Evolutionary conservation across 2,797 vertebrate species (phyloP).

Genomic region (Eulemur rubriventer): DNA sequence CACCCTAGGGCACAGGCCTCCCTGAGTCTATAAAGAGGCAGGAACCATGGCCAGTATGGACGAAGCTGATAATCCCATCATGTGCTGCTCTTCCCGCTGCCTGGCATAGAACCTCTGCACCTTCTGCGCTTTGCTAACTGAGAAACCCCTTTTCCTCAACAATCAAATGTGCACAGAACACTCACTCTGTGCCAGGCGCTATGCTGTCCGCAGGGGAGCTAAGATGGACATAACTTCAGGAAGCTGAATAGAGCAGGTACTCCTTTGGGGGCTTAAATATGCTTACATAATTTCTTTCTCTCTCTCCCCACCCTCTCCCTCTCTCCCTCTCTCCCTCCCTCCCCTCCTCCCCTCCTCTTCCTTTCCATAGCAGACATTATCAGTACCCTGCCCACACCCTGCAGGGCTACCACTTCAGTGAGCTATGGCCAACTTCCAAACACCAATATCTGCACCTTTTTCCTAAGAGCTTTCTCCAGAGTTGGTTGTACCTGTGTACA

Average conservation of each 20-base stretch:
- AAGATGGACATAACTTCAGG: not conserved
- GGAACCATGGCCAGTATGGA: accelerated
- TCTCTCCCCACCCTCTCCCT: no score
- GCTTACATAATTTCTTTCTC: not conserved
- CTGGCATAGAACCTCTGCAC: not conserved
- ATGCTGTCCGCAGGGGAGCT: not conserved
- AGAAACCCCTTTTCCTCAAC: not conserved
- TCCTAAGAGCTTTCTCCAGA: not conserved
- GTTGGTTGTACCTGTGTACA: no score
- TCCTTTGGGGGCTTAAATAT: not conserved
- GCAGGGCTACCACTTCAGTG: not conserved
- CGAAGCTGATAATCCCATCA: not conserved
- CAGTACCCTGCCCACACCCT: not conserved
- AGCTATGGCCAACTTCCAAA: not conserved
- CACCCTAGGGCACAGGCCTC: not conserved
- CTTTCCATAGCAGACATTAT: not conserved
- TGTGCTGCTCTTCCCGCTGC: not conserved
- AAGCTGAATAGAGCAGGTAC: not conserved
- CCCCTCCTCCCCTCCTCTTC: no score
- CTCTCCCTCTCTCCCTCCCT: no score
- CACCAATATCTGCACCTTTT: not conserved
- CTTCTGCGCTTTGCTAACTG: not conserved
- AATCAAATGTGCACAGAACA: not conserved
- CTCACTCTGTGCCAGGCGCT: not conserved
- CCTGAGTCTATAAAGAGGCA: not conserved